Evolutionary conservation across 2,797 vertebrate species (phyloP), one percentile per base, ranked within the genome.

Genomic region (Mormyrus hasselquistii): DNA sequence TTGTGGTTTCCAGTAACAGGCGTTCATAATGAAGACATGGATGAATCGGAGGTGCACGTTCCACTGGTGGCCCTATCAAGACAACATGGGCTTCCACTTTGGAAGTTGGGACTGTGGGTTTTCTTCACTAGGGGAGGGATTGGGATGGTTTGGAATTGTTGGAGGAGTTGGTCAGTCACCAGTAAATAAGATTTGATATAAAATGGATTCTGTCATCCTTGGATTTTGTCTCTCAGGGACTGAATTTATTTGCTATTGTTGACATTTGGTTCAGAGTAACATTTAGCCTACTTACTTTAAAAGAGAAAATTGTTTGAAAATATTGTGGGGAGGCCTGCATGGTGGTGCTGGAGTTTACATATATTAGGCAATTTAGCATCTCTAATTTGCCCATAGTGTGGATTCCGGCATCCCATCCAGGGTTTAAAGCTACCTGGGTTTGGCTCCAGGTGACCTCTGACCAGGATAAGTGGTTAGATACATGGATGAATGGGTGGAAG

Each of bases 121-220:
- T 82, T 82, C 41, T 47, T 85, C 82, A 85, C 41, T 12, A 50
- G 47, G 52, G 85, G 52, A 57, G 52, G 50, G 85, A 57, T 38
- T 86, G 85, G 85, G 85, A 86, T 41, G 29, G 52, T 53, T 57
- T 25, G 85, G 53, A 52, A 55, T 86, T 25, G 22, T 55, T 83
- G 41, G 38, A 22, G 14, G 19, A 38, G 49, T 53, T 86, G 50
- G 41, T 82, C 12, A 59, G 14, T 87, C 86, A 87, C 52, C 86
- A 87, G 50, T 87, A 87, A 87, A 87, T 38, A 29, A 86, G 25
- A 86, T 86, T 87, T 87, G 25, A 85, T 85, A 85, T 49, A 52
- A 85, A 85, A 85, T 29, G 8, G 12, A 25, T 25, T 12, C 82
- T 44, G 38, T 82, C 8, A 41, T 82, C 76, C 19, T 82, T 47